Base-by-base conservation (phyloP, 2,113 vertebrate species). In the Pseudorectes ferrugineus region DNA sequence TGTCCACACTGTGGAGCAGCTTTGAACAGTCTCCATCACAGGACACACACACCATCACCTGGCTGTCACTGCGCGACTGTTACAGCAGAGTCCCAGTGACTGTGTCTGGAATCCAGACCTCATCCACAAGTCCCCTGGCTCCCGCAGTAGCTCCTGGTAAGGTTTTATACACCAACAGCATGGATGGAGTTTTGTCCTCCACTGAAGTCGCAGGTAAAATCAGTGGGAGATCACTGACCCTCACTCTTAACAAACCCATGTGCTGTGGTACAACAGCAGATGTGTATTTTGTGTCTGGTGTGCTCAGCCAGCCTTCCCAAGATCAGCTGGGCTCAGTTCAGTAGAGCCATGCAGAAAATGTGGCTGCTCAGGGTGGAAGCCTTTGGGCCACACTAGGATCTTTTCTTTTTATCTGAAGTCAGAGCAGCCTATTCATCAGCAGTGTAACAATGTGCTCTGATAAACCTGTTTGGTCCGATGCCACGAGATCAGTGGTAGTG, bases 111-210 rank as follows among this genome's bases (percentile, higher is more conserved):
- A 36, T 10, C 21, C 65, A 48, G 85, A 12, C 40, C 46, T 43
- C n/a, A 74, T 14, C 38, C 9, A 5, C 19, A n/a, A 31, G n/a
- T 21, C n/a, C 49, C 25, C 51, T 28, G 40, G n/a, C 49, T 77
- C 45, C 24, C 0, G 0, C 75, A 33, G 1, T 7, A 46, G 52
- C 42, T 85, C 76, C 66, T 67, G 31, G 3, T 0, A 49, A 23
- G 61, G 40, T 61, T 43, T 54, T 13, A 1, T 1, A 40, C 57
- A 66, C 38, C 18, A 61, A 22, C 54, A 63, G 65, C 61, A 24
- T 2, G 0, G 23, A 15, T n/a, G 19, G 29, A 33, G 26, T 67
- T 49, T 1, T 1, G 5, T 24, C 23, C 59, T 66, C 33, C 31
- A 1, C 26, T 75, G 14, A 67, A 55, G 51, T 10, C 17, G 14